Evolutionary conservation across 2,888 invertebrate genomes (phyloP).

Genomic region (Drepanosiphum platanoidis): DNA sequence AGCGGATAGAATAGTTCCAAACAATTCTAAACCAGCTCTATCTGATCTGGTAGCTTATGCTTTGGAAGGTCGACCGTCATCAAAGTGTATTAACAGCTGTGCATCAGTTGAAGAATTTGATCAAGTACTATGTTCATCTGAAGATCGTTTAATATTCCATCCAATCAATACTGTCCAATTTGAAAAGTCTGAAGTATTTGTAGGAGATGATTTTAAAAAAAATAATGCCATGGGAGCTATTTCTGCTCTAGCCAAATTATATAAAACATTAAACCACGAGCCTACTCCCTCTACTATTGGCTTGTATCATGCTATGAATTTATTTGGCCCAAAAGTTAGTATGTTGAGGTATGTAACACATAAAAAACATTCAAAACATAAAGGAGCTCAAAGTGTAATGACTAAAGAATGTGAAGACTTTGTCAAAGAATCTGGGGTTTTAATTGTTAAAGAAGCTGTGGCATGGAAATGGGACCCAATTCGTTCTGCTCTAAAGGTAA

Average conservation of each 20-base stretch:
- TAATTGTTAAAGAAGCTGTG: slow-evolving; percentile 81
- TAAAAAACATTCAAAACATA: slow-evolving; percentile 61
- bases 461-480: slow-evolving; percentile 96
- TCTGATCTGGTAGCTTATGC: slow-evolving; percentile 83
- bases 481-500: slow-evolving; percentile 78
- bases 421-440: slow-evolving; percentile 84
- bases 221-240: slow-evolving; percentile 82
- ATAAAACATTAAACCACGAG: slow-evolving; percentile 81
- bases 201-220: slow-evolving; percentile 68
- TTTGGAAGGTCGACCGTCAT: slow-evolving; percentile 64
- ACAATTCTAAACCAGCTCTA: slow-evolving; percentile 86
- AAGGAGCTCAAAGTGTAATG: slow-evolving; percentile 64
- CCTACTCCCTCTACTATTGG: slow-evolving; percentile 85
- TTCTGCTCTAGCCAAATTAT: slow-evolving; percentile 80
- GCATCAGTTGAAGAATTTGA: slow-evolving; percentile 47
- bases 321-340: slow-evolving; percentile 52
- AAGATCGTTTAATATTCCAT: slow-evolving; percentile 49
- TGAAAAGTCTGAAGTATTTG: slow-evolving; percentile 53
- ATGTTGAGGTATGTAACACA: slow-evolving; percentile 40
- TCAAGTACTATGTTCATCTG: slow-evolving; percentile 56
- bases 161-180: slow-evolving; percentile 34
- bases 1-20: slow-evolving; percentile 86
- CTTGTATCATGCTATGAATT: slow-evolving; percentile 73
- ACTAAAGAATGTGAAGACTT: slow-evolving; percentile 74
- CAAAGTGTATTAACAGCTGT: slow-evolving; percentile 36